These are phyloP conservation scores for Tupaia tana DNA, from an alignment of 2,113 vertebrate species.

Conservation along the genomic window DNA sequence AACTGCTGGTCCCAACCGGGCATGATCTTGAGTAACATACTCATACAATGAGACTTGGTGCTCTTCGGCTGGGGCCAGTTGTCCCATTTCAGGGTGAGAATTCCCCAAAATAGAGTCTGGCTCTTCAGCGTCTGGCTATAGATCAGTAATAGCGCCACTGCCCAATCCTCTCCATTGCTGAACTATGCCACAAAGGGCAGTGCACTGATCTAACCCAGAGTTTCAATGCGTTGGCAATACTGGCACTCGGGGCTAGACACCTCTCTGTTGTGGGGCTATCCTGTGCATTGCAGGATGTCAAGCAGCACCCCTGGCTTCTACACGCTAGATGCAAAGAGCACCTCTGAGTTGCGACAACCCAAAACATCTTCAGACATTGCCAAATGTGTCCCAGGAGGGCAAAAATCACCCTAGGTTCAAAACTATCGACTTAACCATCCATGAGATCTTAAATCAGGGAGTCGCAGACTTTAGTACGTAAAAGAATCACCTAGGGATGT, in stretches of 20 bases:
- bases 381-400: no score
- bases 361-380: not conserved
- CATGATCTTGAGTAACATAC: accelerated
- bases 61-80: not conserved
- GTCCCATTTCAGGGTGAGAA: not conserved
- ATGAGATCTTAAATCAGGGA: not conserved
- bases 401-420: not conserved
- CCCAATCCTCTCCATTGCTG: not conserved
- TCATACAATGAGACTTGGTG: accelerated
- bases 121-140: not conserved
- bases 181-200: not conserved
- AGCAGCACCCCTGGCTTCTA: not conserved
- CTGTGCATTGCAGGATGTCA: not conserved
- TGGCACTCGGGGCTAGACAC: not conserved
- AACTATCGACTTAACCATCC: not conserved
- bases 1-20: no score
- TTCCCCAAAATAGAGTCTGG: not conserved
- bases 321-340: not conserved
- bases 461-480: no score
- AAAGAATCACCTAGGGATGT: not conserved
- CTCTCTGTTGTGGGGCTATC: no score
- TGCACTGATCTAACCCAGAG: not conserved
- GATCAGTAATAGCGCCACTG: not conserved
- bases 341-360: not conserved
- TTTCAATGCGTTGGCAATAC: accelerated